These are phyloP conservation scores for Molossus alvarezi DNA, from an alignment of 2,797 vertebrate species.

Conservation along the genomic window DNA sequence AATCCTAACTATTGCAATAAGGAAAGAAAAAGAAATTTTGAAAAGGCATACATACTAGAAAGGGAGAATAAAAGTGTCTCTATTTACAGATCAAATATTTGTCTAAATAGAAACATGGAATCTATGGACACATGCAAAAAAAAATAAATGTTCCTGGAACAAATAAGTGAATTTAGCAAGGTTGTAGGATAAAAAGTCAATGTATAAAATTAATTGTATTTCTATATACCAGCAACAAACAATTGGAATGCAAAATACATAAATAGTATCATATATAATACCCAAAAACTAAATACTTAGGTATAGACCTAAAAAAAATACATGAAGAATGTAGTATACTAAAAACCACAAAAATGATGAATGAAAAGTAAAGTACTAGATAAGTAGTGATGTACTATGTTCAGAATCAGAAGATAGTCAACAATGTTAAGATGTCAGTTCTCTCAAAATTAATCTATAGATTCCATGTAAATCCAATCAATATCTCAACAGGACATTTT, in stretches of 20 bases:
- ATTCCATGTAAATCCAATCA: not conserved
- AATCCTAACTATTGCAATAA: not conserved
- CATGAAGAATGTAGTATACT: not conserved
- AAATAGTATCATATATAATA: no score
- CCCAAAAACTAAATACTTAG: no score
- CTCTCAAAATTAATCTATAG: not conserved
- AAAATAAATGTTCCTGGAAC: not conserved
- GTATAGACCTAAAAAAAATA: no score
- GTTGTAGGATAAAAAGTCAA: not conserved
- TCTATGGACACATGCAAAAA: not conserved
- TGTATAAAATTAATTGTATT: not conserved
- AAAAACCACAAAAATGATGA: not conserved
- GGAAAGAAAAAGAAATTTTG: conserved; percentile 15
- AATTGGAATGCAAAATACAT: no score
- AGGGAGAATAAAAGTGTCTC: not conserved
- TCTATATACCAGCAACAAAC: not conserved
- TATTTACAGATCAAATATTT: conserved; percentile 10
- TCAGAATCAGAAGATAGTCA: not conserved
- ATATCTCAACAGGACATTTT: not conserved
- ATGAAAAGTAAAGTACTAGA: not conserved
- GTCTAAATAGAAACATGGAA: not conserved
- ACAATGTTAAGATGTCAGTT: not conserved
- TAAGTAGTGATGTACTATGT: not conserved
- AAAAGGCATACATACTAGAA: not conserved
- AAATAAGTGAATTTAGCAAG: conserved; percentile 24